Conservation (phyloP, 2,113 vertebrate genomes). For the Aspiorhynchus laticeps region DNA sequence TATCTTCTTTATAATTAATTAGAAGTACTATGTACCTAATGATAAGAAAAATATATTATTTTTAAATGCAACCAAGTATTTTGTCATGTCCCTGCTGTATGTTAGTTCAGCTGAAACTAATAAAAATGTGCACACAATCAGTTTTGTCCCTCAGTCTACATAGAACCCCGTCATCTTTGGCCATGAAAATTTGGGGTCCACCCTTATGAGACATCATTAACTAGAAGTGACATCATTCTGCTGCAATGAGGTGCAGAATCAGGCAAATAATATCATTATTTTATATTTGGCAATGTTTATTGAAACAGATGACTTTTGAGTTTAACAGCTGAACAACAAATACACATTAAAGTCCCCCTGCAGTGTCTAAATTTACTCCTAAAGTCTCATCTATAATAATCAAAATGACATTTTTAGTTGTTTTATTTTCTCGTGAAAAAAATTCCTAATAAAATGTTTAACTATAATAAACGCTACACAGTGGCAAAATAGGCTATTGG, state of each 20-base stretch:
- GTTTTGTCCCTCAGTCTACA: not conserved
- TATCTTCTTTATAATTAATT: not conserved
- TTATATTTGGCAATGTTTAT: not conserved
- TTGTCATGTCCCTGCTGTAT: not conserved
- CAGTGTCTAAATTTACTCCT: not conserved
- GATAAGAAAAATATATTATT: not conserved
- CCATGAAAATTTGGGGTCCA: not conserved
- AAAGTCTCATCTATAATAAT: not conserved
- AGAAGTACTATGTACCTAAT: not conserved
- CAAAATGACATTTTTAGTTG: not conserved
- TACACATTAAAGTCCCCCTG: not conserved
- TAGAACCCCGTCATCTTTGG: not conserved
- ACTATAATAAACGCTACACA: no score
- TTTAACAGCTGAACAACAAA: not conserved
- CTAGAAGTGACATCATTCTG: conserved; percentile 11
- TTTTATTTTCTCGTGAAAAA: no score
- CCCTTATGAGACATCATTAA: not conserved
- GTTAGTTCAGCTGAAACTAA: not conserved
- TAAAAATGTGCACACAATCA: not conserved
- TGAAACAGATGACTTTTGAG: not conserved
- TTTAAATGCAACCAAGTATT: not conserved
- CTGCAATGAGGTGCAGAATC: not conserved
- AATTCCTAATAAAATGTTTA: no score
- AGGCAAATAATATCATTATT: not conserved
- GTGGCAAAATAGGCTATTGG: no score